Conservation (phyloP, 2,113 vertebrate species). For the Trichomycterus rosablanca region DNA sequence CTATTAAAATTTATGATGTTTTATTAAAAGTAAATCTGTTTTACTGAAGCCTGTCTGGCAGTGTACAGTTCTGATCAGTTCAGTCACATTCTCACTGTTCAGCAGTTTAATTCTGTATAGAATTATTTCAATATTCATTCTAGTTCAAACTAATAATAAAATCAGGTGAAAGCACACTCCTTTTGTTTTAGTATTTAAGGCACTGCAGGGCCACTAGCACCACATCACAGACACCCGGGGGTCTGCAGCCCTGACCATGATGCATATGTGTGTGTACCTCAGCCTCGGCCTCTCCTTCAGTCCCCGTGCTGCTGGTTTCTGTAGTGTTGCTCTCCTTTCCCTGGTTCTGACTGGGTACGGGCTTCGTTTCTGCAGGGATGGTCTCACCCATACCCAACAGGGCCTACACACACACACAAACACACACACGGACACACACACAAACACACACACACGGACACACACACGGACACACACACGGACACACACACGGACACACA, state of each 20-base stretch:
- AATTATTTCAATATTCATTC: too few species aligned
- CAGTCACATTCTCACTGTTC: too few species aligned
- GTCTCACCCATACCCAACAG: conserved; percentile 86
- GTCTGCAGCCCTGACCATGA: too few species aligned
- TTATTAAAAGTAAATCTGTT: too few species aligned
- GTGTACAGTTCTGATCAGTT: too few species aligned
- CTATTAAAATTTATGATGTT: too few species aligned
- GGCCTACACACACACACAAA: conserved; percentile 63
- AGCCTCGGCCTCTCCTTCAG: conserved; percentile 18
- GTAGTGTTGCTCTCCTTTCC: conserved; percentile 56
- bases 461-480: not conserved
- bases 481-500: not conserved
- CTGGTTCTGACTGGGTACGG: conserved; percentile 53
- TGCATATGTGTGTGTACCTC: conserved; percentile 10
- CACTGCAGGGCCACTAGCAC: not conserved
- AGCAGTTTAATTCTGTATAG: too few species aligned
- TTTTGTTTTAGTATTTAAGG: too few species aligned
- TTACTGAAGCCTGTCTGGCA: too few species aligned
- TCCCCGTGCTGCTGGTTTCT: conserved; percentile 38
- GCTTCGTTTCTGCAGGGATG: conserved; percentile 73
- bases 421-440: not conserved
- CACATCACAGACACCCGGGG: too few species aligned
- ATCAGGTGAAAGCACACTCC: too few species aligned
- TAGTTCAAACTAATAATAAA: too few species aligned
- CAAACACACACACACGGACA: not conserved